Percentiles rank a stretch among this genome's conserved stretches.
These are phyloP conservation scores for Fregata magnificens DNA, from an alignment of 2,113 vertebrate species.

Conservation along the genomic window DNA sequence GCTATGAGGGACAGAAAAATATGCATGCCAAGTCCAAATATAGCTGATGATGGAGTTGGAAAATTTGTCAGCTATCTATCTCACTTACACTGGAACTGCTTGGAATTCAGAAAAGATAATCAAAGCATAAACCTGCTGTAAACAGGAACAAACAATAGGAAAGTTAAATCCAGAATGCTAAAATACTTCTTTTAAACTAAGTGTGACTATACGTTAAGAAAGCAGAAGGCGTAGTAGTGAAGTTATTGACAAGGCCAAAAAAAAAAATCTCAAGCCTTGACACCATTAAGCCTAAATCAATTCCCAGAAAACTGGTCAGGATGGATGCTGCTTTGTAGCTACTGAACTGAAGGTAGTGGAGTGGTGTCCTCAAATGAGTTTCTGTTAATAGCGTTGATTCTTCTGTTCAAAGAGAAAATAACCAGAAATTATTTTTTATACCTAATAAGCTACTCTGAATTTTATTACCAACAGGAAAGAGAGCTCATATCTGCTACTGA, in stretches of 20 bases:
- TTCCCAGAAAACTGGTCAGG: background rate
- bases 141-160: background rate
- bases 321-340: background rate
- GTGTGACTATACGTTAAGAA: background rate
- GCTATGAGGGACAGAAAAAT: background rate
- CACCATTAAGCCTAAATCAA: background rate
- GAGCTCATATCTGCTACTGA: background rate
- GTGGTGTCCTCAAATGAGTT: background rate
- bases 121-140: background rate
- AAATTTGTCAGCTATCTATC: background rate
- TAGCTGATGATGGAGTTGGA: background rate
- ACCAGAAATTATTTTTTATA: background rate
- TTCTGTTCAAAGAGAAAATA: background rate
- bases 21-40: background rate
- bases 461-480: background rate
- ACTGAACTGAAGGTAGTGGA: background rate
- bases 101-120: background rate
- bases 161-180: background rate
- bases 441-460: background rate
- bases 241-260: background rate
- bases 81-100: background rate
- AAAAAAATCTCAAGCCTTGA: background rate
- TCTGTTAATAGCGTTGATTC: background rate
- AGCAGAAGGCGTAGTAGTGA: background rate
- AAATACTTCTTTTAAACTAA: background rate